Base-by-base conservation (phyloP, 2,797 vertebrate genomes). In the Rhinichthys osculus region DNA sequence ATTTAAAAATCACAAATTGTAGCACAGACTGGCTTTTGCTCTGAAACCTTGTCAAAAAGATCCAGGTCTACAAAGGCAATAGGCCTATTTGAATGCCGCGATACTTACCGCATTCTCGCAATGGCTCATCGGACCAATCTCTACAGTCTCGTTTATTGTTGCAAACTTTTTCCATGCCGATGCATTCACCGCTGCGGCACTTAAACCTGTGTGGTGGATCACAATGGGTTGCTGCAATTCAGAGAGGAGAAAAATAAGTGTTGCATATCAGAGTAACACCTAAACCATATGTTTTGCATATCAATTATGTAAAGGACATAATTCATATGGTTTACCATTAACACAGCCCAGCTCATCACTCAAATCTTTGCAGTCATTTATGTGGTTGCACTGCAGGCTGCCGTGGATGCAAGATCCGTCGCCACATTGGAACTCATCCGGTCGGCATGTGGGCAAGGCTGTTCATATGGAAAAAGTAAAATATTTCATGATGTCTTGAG, bases 51-150 rank as follows among this genome's bases (percentile, higher is more conserved):
- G 6, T 17, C 13, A 66, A 66, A 7, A 33, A 33, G 21, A 84
- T 57, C 62, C 8, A 38, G 10, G 17, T 52, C 47, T n/a, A 62
- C 27, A 16, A 78, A 78, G 23, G 13, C 17, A 62, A 87, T 13
- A 11, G 38, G 82, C n/a, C 14, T 42, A 1, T 21, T 38, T 42
- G 6, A 78, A 73, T 50, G 16, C 14, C 0, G 7, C 78, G 38
- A 23, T 21, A 93, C 96, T 96, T 90, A 98, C 97, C 92, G 23
- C 97, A 98, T 73, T 96, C 95, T 85, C 95, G 95, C 23, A 97
- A 74, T 42, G 97, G 97, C 87, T 98, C 97, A 11, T 98, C 97
- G 0, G 97, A 97, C 97, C 97, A 98, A 88, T 98, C 97, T 72
- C 93, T 93, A 91, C 97, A 98, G 87, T 98, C 96, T 1, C 95